Conservation (phyloP, 2,888 invertebrate genomes). For the Steinernema hermaphroditum region DNA sequence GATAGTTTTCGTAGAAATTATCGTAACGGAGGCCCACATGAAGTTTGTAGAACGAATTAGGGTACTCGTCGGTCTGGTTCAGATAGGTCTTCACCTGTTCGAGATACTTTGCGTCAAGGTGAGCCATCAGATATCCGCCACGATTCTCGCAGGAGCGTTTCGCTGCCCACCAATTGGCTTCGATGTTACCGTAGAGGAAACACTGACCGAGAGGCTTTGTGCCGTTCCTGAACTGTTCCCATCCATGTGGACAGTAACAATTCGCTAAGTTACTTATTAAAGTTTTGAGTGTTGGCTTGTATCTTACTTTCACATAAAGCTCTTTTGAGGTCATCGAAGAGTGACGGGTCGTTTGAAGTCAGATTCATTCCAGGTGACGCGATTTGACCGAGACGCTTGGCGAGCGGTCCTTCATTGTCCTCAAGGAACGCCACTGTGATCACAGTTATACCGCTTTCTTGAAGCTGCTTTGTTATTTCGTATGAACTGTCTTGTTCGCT, state of each 20-base stretch:
- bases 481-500: not conserved
- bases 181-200: not conserved
- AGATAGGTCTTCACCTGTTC: not conserved
- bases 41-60: not conserved
- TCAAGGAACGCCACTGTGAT: not conserved
- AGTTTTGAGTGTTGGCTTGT: too few relatives aligned
- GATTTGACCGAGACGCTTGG: not conserved
- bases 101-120: not conserved
- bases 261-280: too few relatives aligned
- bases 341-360: not conserved
- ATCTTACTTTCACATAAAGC: slow-evolving; percentile 1
- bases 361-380: slow-evolving; percentile 11
- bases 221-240: not conserved
- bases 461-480: not conserved
- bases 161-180: slow-evolving; percentile 1
- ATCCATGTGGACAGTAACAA: not conserved
- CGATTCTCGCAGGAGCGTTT: not conserved
- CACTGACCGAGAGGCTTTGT: not conserved
- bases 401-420: not conserved
- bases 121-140: slow-evolving; percentile 2
- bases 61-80: not conserved
- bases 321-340: not conserved
- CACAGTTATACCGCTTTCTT: not conserved
- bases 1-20: not conserved
- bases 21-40: not conserved